These are phyloP conservation scores for Labeo calbasu DNA, from an alignment of 2,797 vertebrate species.

Conservation along the genomic window DNA sequence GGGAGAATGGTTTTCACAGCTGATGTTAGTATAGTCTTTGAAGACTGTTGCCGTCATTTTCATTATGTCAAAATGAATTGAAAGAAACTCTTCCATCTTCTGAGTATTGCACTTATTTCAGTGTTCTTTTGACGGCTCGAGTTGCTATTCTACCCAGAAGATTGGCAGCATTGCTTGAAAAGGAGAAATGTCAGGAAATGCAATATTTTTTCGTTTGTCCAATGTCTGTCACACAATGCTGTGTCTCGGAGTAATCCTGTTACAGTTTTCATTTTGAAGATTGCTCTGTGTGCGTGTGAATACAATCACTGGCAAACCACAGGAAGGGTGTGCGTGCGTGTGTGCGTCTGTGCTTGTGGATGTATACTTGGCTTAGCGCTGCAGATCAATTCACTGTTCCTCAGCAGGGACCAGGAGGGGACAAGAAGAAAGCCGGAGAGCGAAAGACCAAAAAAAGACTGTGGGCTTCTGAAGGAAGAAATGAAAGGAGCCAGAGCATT, in stretches of 20 bases:
- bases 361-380: conserved; percentile 56
- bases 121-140: not conserved
- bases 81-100: not conserved
- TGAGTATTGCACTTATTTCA: not conserved
- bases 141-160: not conserved
- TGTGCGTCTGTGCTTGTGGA: conserved; percentile 41
- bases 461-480: conserved; percentile 52
- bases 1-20: not conserved
- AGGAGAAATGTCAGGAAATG: conserved; percentile 25
- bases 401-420: conserved; percentile 47
- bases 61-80: conserved; percentile 13
- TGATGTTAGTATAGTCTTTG: not conserved
- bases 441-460: conserved; percentile 16
- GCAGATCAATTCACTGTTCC: conserved; percentile 55
- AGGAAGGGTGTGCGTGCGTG: conserved; percentile 32
- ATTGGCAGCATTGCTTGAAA: conserved; percentile 33
- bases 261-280: conserved; percentile 46
- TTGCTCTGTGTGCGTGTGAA: conserved; percentile 43
- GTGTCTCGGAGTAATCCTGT: conserved; percentile 42
- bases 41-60: not conserved
- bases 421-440: conserved; percentile 24
- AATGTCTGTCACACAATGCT: conserved; percentile 24
- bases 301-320: conserved; percentile 34
- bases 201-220: conserved; percentile 37
- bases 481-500: conserved; percentile 45